Evolutionary conservation across 2,888 invertebrate genomes (phyloP), one percentile per base, ranked within the genome.

Genomic region (Cremastinae sp.): DNA sequence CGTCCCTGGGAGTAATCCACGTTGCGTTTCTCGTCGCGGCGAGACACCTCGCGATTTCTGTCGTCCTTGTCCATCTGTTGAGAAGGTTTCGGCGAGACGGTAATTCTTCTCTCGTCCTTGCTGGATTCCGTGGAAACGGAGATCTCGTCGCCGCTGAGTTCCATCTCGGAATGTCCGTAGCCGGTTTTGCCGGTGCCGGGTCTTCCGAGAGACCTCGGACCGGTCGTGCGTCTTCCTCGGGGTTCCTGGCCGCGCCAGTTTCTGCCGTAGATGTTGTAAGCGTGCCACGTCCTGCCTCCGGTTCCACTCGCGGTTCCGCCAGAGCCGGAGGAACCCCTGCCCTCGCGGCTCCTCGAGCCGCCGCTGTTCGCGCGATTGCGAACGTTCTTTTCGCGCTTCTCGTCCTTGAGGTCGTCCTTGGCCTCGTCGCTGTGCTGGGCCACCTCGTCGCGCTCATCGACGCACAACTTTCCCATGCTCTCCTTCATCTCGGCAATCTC

Each of bases 101-200:
- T 80, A 89, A 91, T 59, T 89, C 91, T 77, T 88, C 92, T 81
- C 88, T 93, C 88, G 90, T 92, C 87, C 91, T 93, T 89, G 86
- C 90, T 89, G 88, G 92, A 90, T 87, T 93, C 89, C 83, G 92
- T 87, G 82, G 93, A 81, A 84, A 91, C 92, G 20, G 91, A 92
- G 20, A 93, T 91, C 79, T 95, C 95, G 77, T 95, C 96, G 1
- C 93, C 94, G 18, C 95, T 94, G 41, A 93, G 93, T 83, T 95
- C 95, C 0, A 95, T 95, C 85, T 95, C 96, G 10, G 95, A 94
- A 58, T 91, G 92, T 83, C 91, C 91, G 22, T 91, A 92, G 36
- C 91, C 90, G 56, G 91, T 90, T 77, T 89, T 89, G 0, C 83
- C 85, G 1, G 90, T 88, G 2, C 87, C 85, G n/a, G 88, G 84